Evolutionary conservation across 2,113 vertebrate genomes (phyloP).

Genomic region (Condylura cristata): DNA sequence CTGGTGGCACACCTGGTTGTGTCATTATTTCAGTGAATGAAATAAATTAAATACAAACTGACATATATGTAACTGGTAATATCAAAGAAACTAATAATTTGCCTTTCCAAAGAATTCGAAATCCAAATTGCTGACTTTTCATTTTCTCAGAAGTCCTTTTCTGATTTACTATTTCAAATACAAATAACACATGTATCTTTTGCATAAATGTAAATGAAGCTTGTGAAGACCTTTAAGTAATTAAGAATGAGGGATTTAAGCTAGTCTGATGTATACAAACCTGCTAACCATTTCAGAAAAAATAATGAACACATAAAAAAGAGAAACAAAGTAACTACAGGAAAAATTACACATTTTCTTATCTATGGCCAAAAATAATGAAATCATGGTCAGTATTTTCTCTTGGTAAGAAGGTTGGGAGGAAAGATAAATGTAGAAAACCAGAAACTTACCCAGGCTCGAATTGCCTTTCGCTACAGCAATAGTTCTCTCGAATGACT

Average conservation of each 20-base stretch:
- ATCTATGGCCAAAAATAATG: neutral
- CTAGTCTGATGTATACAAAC: conserved; percentile 53
- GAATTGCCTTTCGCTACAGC: conserved; percentile 96
- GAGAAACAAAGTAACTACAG: neutral
- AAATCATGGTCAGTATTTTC: neutral
- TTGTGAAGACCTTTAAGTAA: conserved; percentile 79
- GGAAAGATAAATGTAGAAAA: neutral
- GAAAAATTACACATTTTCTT: conserved; percentile 30
- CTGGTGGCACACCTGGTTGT: conserved; percentile 53
- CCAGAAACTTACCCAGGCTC: conserved; percentile 92
- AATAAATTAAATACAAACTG: conserved; percentile 71
- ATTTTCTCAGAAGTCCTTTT: conserved; percentile 69
- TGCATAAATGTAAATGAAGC: conserved; percentile 59
- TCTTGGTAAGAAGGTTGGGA: rapidly evolving
- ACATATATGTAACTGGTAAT: conserved; percentile 44
- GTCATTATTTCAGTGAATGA: conserved; percentile 63
- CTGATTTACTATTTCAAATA: conserved; percentile 68
- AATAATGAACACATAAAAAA: neutral
- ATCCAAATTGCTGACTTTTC: conserved; percentile 66
- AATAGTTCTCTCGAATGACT: conserved; percentile 93
- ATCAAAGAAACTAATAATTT: conserved; percentile 75
- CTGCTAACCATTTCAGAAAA: conserved; percentile 55
- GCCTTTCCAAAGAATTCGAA: conserved; percentile 69
- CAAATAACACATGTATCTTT: conserved; percentile 56
- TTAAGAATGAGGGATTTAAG: conserved; percentile 35